Conservation (phyloP, 2,113 vertebrate genomes). For the Tragelaphus scriptus region DNA sequence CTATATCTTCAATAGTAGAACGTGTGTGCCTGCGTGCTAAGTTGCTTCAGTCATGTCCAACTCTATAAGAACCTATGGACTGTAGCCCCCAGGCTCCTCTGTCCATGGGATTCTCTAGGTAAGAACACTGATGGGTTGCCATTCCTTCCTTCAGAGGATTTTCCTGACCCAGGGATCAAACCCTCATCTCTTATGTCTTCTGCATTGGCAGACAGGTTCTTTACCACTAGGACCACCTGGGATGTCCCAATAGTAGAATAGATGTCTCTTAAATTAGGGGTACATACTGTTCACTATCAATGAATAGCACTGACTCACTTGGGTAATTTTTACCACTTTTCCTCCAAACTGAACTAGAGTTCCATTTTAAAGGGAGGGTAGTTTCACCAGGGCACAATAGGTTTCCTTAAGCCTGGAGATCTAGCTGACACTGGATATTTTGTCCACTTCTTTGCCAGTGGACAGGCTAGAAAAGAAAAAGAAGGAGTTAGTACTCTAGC, state of each 20-base stretch:
- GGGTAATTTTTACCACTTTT: not conserved
- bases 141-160: not conserved
- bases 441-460: not conserved
- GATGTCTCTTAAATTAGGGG: not conserved
- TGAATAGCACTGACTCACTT: not conserved
- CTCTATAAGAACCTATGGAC: not conserved
- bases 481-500: not conserved
- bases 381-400: not conserved
- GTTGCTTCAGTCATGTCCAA: not conserved
- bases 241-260: not conserved
- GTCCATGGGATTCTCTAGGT: not conserved
- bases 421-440: not conserved
- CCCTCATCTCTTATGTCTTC: not conserved
- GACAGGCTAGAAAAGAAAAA: not conserved
- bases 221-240: not conserved
- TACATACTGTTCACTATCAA: not conserved
- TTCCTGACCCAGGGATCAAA: not conserved
- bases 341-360: not conserved
- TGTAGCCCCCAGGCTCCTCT: not conserved
- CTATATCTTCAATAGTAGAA: not conserved
- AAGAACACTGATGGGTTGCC: not conserved
- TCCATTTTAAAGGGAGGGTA: not conserved
- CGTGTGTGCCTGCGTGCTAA: not conserved
- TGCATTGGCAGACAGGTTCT: not conserved
- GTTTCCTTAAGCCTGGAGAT: not conserved